Evolutionary conservation across 2,797 vertebrate genomes (phyloP).

Genomic region (Gadopsis bispinosus): DNA sequence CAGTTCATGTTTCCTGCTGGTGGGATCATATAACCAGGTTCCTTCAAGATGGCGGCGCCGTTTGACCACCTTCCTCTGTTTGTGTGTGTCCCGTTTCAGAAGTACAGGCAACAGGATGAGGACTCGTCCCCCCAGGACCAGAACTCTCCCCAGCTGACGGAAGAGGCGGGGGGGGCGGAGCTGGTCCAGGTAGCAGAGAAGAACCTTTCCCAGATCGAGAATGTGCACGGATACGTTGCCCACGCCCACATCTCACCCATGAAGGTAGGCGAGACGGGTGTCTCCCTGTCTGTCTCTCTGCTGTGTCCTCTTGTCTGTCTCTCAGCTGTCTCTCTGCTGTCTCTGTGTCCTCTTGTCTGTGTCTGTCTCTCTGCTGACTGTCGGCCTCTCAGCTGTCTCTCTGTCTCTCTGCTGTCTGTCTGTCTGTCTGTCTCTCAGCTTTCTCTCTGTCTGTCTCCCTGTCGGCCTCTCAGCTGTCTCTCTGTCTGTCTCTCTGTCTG

Average conservation of each 20-base stretch:
- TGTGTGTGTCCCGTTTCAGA: slow-evolving; percentile 80
- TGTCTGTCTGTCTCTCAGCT: too few species aligned
- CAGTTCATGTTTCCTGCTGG: too few species aligned
- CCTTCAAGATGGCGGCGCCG: background rate
- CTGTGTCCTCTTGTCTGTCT: background rate
- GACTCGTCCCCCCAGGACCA: slow-evolving; percentile 90
- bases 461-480: too few species aligned
- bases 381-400: too few species aligned
- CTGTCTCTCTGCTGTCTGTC: too few species aligned
- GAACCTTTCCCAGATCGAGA: slow-evolving; percentile 94
- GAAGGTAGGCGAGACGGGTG: slow-evolving; percentile 86
- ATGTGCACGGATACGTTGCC: slow-evolving; percentile 94
- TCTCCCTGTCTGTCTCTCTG: background rate
- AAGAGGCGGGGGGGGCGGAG: slow-evolving; percentile 88
- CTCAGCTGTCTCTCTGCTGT: too few species aligned
- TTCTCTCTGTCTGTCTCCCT: too few species aligned
- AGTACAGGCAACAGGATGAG: slow-evolving; percentile 95
- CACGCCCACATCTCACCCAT: slow-evolving; percentile 96
- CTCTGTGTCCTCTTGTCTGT: too few species aligned
- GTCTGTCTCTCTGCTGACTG: too few species aligned
- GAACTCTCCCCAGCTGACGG: slow-evolving; percentile 89
- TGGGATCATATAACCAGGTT: background rate
- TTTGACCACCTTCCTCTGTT: background rate
- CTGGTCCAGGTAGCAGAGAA: slow-evolving; percentile 95
- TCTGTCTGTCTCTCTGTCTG: too few species aligned